Base-by-base conservation (phyloP, 2,113 vertebrate genomes). In the Jaculus jaculus region DNA sequence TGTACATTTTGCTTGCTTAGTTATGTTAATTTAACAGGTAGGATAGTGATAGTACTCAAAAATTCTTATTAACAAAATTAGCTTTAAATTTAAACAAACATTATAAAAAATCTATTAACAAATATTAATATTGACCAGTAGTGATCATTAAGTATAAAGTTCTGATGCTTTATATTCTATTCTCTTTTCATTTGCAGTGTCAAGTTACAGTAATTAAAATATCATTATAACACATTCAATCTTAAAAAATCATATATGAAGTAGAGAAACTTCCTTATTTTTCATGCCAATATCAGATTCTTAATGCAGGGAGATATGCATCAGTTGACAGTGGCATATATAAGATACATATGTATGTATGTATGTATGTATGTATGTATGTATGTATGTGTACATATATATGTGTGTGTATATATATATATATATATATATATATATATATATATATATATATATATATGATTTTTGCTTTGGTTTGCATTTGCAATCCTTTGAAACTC, bases 61-160 rank as follows among this genome's bases (percentile, higher is more conserved):
- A 28, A 87, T 77, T 21, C 23, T 80, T 77, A 18, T 34, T 63
- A 66, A 63, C 80, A 89, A 91, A 87, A 65, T 4, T 13, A 66
- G 26, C 24, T 84, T 93, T 90, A 94, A 95, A 79, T 32, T 86
- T 73, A 75, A 82, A 15, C 2, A 3, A n/a, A 91, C 30, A 47
- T 60, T 39, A 51, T 30, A 11, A 95, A 87, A 75, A 93, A 66
- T 87, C n/a, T 94, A 60, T 61, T 1, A 85, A 61, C 23, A 11
- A 82, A 69, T 61, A n/a, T 79, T 65, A 92, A 51, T 28, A 34
- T 73, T 74, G 26, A 85, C 7, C 85, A 91, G 7, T 47, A 73
- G 30, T 85, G 68, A 74, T 37, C 32, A 65, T 0, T 86, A 42
- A 92, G 0, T 60, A 54, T 37, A 84, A 61, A 81, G 34, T 51